phyloP scores from a whole-genome alignment of 2,113 vertebrate species.

The Panthera leo region DNA sequence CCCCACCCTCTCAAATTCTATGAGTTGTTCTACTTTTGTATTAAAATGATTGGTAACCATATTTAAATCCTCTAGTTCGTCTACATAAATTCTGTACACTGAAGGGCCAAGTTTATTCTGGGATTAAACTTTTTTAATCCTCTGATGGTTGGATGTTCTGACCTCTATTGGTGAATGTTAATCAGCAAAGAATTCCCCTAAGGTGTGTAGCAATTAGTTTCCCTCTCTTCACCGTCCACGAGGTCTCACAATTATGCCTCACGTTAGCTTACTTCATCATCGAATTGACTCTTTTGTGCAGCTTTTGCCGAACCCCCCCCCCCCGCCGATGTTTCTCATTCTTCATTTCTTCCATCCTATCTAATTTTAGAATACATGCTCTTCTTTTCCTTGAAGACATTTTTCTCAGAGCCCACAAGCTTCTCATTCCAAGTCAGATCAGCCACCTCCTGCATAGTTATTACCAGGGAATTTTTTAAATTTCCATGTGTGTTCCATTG shows the following conservation, averaged over 20 bases:
- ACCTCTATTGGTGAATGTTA: not conserved
- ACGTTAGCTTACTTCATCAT: not conserved
- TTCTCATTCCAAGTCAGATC: conserved; percentile 23
- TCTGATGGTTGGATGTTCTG: not conserved
- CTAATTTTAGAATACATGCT: not conserved
- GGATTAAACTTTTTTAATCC: not conserved
- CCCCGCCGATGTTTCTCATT: not conserved
- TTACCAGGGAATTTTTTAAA: not conserved
- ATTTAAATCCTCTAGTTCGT: not conserved
- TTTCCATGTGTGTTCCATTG: not conserved
- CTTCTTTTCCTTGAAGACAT: conserved; percentile 8
- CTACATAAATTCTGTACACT: not conserved
- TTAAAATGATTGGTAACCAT: not conserved
- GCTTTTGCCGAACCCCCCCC: not conserved
- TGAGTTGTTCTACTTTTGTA: not conserved
- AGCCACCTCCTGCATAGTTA: not conserved
- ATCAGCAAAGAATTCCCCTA: not conserved
- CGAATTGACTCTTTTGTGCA: not conserved
- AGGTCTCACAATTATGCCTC: not conserved
- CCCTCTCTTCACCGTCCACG: not conserved
- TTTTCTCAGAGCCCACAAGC: conserved; percentile 7
- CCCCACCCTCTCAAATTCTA: not conserved
- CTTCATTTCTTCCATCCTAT: not conserved
- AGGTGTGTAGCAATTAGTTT: not conserved
- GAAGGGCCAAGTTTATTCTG: not conserved